These are phyloP conservation scores for Leucophenga montana DNA, from an alignment of 2,888 invertebrate species.

Conservation along the genomic window DNA sequence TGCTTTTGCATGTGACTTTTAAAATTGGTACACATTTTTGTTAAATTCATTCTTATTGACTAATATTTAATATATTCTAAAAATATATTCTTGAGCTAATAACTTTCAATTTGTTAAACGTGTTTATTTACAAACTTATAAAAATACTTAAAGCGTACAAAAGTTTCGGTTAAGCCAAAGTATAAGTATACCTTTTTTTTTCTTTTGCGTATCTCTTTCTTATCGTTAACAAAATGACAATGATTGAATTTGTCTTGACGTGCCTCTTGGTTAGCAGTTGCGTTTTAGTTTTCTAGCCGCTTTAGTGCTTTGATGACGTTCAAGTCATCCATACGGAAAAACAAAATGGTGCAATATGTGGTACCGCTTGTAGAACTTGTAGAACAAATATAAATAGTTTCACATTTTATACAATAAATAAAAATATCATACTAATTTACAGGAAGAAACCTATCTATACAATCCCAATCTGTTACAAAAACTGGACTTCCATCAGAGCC, in stretches of 20 bases:
- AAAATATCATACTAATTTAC: conserved; percentile 36
- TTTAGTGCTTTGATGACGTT: conserved; percentile 57
- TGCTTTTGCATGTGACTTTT: too few species aligned
- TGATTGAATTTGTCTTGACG: too few species aligned
- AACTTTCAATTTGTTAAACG: too few species aligned
- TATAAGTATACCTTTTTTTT: neutral
- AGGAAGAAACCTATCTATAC: conserved; percentile 77
- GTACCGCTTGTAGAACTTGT: conserved; percentile 33
- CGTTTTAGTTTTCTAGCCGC: conserved; percentile 34
- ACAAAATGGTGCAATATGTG: conserved; percentile 61
- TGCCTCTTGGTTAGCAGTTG: conserved; percentile 10
- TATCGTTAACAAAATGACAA: conserved; percentile 21
- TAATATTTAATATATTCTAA: too few species aligned
- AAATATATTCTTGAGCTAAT: too few species aligned
- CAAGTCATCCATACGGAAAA: conserved; percentile 30
- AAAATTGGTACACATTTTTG: too few species aligned
- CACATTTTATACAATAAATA: neutral
- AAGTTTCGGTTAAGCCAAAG: too few species aligned
- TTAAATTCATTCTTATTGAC: too few species aligned
- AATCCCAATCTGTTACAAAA: conserved; percentile 79
- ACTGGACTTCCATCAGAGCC: conserved; percentile 79
- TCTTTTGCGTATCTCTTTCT: conserved; percentile 13
- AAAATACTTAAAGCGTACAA: too few species aligned
- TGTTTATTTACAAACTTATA: too few species aligned
- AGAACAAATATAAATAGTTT: neutral